Conservation (phyloP, 2,888 invertebrate genomes). For the Ecliptopera silaceata region DNA sequence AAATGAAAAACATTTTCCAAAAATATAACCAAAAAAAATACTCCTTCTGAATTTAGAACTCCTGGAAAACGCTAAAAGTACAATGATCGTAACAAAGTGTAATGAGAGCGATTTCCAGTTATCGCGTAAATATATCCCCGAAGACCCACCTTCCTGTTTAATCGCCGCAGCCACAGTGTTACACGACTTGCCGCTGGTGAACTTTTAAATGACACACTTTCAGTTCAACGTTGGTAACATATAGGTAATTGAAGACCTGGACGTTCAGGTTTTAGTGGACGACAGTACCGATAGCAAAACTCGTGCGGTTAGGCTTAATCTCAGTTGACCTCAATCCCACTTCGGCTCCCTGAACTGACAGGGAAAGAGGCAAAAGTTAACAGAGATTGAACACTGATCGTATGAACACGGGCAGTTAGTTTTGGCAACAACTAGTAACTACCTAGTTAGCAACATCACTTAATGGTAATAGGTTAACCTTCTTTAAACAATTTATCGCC, state of each 20-base stretch:
- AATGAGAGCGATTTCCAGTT: slow-evolving; percentile 18
- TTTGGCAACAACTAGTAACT: no score
- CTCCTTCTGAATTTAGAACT: slow-evolving; percentile 15
- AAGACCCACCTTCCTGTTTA: slow-evolving; percentile 16
- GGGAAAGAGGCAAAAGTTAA: not conserved
- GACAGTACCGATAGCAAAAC: not conserved
- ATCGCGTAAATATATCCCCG: slow-evolving; percentile 18
- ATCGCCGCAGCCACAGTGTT: slow-evolving; percentile 13
- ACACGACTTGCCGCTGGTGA: not conserved
- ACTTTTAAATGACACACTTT: no score
- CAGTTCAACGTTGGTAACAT: no score
- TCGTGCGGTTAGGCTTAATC: not conserved
- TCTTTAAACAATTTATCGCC: no score
- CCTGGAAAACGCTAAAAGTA: slow-evolving; percentile 14
- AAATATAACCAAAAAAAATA: not conserved
- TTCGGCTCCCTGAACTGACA: not conserved
- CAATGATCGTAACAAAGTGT: slow-evolving; percentile 17
- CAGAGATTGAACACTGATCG: not conserved
- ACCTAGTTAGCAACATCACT: no score
- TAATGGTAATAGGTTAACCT: no score
- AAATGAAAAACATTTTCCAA: not conserved
- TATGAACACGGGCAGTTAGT: no score
- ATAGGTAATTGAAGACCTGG: no score
- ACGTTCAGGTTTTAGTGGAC: not conserved
- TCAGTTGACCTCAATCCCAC: not conserved